Conservation (phyloP, 2,888 invertebrate genomes). For the Lacanobia wlatinum region DNA sequence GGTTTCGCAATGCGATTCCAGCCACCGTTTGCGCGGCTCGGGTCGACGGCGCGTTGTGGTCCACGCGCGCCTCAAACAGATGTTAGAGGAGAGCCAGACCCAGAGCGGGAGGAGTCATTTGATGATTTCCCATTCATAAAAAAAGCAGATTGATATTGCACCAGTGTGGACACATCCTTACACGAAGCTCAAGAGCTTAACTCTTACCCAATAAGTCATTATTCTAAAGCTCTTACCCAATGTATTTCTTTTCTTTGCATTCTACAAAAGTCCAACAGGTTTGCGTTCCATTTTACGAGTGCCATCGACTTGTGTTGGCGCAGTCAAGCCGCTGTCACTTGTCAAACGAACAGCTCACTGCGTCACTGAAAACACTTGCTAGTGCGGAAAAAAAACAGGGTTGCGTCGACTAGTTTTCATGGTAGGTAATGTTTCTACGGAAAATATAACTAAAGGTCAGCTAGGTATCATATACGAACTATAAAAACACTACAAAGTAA, state of each 20-base stretch:
- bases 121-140: too few species aligned
- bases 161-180: too few species aligned
- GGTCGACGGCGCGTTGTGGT: too few species aligned
- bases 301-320: slow-evolving; percentile 20
- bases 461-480: too few species aligned
- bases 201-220: not conserved
- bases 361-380: slow-evolving; percentile 28
- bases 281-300: slow-evolving; percentile 38
- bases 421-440: not conserved
- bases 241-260: slow-evolving; percentile 16
- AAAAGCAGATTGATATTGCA: too few species aligned
- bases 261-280: slow-evolving; percentile 36
- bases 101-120: too few species aligned
- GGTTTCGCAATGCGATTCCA: too few species aligned
- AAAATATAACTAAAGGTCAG: not conserved
- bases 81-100: too few species aligned
- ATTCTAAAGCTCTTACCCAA: not conserved
- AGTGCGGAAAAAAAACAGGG: not conserved
- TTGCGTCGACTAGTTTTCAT: not conserved
- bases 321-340: slow-evolving; percentile 26
- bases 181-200: not conserved
- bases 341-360: slow-evolving; percentile 25
- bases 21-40: too few species aligned
- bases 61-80: too few species aligned
- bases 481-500: too few species aligned